Evolutionary conservation across 2,888 invertebrate genomes (phyloP).

Genomic region (Drosophila siamana): DNA sequence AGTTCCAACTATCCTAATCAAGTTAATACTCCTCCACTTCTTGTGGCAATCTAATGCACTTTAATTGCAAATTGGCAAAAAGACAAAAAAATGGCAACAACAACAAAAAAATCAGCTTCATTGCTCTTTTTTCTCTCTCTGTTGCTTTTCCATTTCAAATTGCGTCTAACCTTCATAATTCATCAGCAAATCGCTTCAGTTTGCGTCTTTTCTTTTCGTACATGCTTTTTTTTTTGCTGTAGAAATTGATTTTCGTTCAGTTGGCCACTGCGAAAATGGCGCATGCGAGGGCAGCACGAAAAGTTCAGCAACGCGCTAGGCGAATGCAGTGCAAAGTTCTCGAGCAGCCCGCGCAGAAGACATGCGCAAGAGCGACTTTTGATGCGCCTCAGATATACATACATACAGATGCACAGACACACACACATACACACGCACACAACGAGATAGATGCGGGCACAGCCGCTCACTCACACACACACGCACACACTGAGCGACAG

Average conservation of each 20-base stretch:
- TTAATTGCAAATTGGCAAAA: background rate
- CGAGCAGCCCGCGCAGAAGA: slow-evolving; percentile 65
- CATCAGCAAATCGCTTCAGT: slow-evolving; percentile 8
- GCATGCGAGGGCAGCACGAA: slow-evolving; percentile 45
- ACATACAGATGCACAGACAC: slow-evolving; percentile 42
- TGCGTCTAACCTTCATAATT: slow-evolving; percentile 15
- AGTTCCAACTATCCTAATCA: background rate
- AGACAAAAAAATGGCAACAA: too few relatives aligned
- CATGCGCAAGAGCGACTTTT: slow-evolving; percentile 78
- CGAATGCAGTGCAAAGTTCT: slow-evolving; percentile 31
- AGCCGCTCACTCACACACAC: slow-evolving; percentile 52
- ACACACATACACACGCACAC: slow-evolving; percentile 25
- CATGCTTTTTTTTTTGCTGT: slow-evolving; percentile 13
- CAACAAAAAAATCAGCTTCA: background rate
- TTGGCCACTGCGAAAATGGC: slow-evolving; percentile 66
- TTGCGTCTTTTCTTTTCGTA: background rate
- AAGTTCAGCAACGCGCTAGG: slow-evolving; percentile 8
- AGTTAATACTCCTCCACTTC: background rate
- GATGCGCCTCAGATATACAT: slow-evolving; percentile 61
- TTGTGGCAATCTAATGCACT: background rate
- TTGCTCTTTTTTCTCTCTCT: slow-evolving; percentile 3
- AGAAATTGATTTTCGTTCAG: slow-evolving; percentile 71
- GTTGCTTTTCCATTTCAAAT: background rate
- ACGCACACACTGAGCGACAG: slow-evolving; percentile 32
- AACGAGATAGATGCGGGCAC: slow-evolving; percentile 60